Conservation (phyloP, 1,140 invertebrate genomes). For the Drosophila carrolli region DNA sequence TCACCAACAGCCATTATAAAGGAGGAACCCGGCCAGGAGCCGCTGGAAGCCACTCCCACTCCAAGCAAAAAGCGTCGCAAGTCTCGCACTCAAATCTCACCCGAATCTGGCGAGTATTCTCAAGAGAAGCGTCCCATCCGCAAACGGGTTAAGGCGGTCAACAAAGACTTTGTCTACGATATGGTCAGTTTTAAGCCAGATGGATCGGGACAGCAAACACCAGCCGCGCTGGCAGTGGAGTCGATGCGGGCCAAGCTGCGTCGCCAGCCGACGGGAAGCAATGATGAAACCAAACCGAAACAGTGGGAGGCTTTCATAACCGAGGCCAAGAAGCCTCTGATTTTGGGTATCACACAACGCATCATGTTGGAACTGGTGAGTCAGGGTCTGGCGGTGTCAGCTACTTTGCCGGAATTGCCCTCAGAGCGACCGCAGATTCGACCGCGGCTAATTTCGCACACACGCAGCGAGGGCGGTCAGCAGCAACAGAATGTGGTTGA, state of each 20-base stretch:
- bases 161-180: constrained; percentile 90
- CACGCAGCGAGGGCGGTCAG: constrained; percentile 53
- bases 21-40: constrained; percentile 50
- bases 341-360: constrained; percentile 63
- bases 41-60: constrained; percentile 2
- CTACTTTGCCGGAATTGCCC: constrained; percentile 72
- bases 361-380: constrained; percentile 65
- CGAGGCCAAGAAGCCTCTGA: constrained; percentile 51
- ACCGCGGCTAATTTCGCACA: constrained; percentile 60
- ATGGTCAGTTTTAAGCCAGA: constrained; percentile 86
- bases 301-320: constrained; percentile 61
- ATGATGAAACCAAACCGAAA: constrained; percentile 53
- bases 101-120: constrained; percentile 53
- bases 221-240: constrained; percentile 21
- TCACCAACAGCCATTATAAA: constrained; percentile 43
- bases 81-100: constrained; percentile 63
- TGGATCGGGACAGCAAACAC: constrained; percentile 22
- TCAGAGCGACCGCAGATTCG: constrained; percentile 77
- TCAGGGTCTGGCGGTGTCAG: constrained; percentile 68
- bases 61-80: constrained; percentile 64
- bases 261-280: constrained; percentile 26
- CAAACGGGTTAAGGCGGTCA: constrained; percentile 87
- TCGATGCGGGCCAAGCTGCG: constrained; percentile 66
- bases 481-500: constrained; percentile 35
- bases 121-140: constrained; percentile 86